A percentile compares a stretch with the other conserved stretches of the same genome.
Evolutionary conservation across 2,113 vertebrate genomes (phyloP).

Genomic region (Ceyx cyanopectus): DNA sequence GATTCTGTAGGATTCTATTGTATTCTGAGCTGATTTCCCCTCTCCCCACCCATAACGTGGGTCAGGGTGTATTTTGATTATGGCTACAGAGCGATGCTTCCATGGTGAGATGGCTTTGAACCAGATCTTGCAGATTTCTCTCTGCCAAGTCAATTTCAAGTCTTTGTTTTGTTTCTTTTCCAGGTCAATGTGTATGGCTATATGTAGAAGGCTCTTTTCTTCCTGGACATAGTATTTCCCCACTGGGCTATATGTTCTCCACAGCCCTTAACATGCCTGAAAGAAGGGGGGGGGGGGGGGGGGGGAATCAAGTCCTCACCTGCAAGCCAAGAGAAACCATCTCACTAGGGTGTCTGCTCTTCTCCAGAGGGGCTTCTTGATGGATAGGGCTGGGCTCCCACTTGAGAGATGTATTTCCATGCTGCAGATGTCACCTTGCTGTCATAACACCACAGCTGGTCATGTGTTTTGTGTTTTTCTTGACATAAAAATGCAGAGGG

Average conservation of each 20-base stretch:
- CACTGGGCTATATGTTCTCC: neutral
- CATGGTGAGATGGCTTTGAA: neutral
- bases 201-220: neutral
- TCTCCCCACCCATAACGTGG: rapidly evolving
- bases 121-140: neutral
- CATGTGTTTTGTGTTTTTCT: neutral
- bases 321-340: neutral
- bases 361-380: neutral
- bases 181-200: neutral
- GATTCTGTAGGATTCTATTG: neutral
- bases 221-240: neutral
- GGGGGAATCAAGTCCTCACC: neutral
- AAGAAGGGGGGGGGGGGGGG: neutral
- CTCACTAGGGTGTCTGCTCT: neutral
- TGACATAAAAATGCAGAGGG: neutral
- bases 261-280: neutral
- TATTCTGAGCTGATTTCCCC: neutral
- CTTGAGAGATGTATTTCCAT: neutral
- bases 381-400: neutral
- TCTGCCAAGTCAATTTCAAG: neutral
- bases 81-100: neutral
- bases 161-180: neutral
- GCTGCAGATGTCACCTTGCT: neutral
- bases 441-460: neutral
- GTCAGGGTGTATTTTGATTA: neutral